Conservation (phyloP, 2,888 invertebrate genomes). For the Plebejus melissa region DNA sequence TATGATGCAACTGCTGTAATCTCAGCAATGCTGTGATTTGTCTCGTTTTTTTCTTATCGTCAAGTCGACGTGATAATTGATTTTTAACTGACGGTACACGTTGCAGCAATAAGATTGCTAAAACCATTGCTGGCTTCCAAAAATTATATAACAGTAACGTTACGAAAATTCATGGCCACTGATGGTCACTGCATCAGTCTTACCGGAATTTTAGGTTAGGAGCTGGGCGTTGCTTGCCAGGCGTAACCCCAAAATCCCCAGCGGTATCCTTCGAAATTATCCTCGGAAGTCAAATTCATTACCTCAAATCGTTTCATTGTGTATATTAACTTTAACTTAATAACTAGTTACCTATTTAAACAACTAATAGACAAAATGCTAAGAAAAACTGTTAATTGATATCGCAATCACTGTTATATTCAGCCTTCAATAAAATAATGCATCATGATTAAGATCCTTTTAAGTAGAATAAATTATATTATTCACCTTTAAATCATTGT, state of each 20-base stretch:
- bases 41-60: background rate
- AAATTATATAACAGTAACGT: conserved; percentile 3
- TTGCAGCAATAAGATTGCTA: background rate
- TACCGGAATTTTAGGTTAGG: conserved; percentile 11
- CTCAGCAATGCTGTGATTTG: background rate
- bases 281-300: background rate
- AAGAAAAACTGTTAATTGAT: background rate
- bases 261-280: background rate
- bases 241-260: background rate
- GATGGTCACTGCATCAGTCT: background rate
- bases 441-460: background rate
- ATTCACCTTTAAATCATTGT: background rate
- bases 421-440: background rate
- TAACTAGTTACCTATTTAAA: background rate
- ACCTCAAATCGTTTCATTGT: background rate
- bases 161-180: conserved; percentile 2
- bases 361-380: background rate
- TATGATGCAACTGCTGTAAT: conserved; percentile 22
- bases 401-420: background rate
- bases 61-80: background rate
- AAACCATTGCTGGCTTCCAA: background rate
- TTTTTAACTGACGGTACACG: background rate
- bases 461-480: background rate
- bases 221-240: conserved; percentile 3
- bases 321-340: no score